These are phyloP conservation scores for Amphiprion clarkii DNA, from an alignment of 2,797 vertebrate species.

Conservation along the genomic window DNA sequence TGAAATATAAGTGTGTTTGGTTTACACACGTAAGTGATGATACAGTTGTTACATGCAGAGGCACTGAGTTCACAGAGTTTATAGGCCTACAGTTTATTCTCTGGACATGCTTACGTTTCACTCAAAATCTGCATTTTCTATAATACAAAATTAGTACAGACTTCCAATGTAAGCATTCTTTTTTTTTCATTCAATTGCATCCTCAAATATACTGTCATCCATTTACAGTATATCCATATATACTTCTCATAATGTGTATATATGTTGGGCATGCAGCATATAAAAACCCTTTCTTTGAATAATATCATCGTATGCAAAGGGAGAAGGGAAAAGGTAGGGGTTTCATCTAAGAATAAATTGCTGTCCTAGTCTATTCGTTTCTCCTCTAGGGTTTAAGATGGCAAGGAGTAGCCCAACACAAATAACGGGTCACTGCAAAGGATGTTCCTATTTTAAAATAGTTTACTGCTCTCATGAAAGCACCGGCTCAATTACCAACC, in stretches of 20 bases:
- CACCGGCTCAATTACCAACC: constrained; percentile 23
- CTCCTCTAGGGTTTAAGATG: constrained; percentile 24
- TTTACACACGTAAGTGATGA: constrained; percentile 68
- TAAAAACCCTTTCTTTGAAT: constrained; percentile 57
- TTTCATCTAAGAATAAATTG: constrained; percentile 35
- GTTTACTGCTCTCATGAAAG: constrained; percentile 20
- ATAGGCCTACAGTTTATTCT: constrained; percentile 66
- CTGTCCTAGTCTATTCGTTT: constrained; percentile 13
- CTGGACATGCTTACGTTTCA: constrained; percentile 77
- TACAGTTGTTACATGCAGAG: constrained; percentile 84
- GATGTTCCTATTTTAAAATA: constrained; percentile 28
- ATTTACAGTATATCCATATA: constrained; percentile 71
- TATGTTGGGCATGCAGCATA: constrained; percentile 81
- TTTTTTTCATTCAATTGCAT: constrained; percentile 67
- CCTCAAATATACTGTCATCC: constrained; percentile 65
- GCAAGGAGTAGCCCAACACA: constrained; percentile 26
- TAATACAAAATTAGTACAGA: constrained; percentile 71
- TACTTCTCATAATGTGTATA: constrained; percentile 66
- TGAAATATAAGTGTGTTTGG: constrained; percentile 74
- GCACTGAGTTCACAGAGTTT: constrained; percentile 82
- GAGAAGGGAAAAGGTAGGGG: background rate
- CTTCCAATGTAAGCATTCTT: constrained; percentile 70
- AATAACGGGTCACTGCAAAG: constrained; percentile 29
- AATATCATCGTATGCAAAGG: constrained; percentile 30
- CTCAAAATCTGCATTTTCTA: constrained; percentile 59